Base-by-base conservation (phyloP, 1,140 invertebrate genomes). In the Oedothorax gibbosus region DNA sequence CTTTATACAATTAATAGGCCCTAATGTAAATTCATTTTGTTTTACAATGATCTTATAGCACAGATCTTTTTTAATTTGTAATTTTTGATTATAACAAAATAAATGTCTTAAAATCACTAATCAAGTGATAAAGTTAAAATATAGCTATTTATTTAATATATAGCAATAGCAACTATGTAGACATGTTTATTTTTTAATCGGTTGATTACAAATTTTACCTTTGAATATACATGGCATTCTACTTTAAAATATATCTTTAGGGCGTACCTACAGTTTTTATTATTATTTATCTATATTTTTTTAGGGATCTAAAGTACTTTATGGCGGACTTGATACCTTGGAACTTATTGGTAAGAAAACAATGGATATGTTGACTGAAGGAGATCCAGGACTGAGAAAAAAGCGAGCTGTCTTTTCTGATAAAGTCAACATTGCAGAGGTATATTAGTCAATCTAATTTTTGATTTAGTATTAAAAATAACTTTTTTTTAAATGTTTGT, bases 341-440 rank as follows among this genome's bases (percentile, higher is more conserved):
- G 97, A 98, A 89, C 94, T 94, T 0, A 95, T 98, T 87, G 96
- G 97, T 0, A 97, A 97, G 88, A 97, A 97, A 89, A 97, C 97
- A 0, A 96, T 97, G 93, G 94, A 96, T 89, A 96, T 96, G 5
- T 90, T 98, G 2, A 96, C 97, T 90, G 96, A 97, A 82, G 95
- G 95, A 84, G 96, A 97, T 90, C 96, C 96, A 12, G 95, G 95
- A 0, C 90, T 97, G 11, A 94, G 93, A 75, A 96, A 95, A 88
- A 97, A 96, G 88, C 90, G 95, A 69, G 94, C 95, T 4, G 92
- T 95, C 86, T 92, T 97, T 7, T 92, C 93, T 51, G 90, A 93
- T 54, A 87, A 89, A 54, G 90, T 92, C 8, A 92, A 92, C 86
- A 89, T 94, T 57, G 94, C 93, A 14, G 88, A 90, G 87, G 91